Evolutionary conservation across 2,888 invertebrate species (phyloP).

Genomic region (Rhodophaea formosa): DNA sequence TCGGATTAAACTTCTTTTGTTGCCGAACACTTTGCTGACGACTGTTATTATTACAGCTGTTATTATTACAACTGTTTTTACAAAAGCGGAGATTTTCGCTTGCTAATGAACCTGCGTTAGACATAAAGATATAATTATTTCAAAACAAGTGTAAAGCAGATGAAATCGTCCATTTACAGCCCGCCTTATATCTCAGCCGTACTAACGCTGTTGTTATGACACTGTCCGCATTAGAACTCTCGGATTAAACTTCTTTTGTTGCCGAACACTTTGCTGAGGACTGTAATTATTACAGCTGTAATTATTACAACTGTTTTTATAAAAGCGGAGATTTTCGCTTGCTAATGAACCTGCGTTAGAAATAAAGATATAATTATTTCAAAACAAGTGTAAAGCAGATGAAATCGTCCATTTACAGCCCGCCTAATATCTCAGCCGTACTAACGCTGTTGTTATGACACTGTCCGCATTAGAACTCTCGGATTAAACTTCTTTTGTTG

Average conservation of each 20-base stretch:
- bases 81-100: too few relatives aligned
- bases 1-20: slow-evolving; percentile 41
- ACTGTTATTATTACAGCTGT: too few relatives aligned
- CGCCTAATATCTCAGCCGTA: background rate
- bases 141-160: too few relatives aligned
- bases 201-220: slow-evolving; percentile 6
- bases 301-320: background rate
- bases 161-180: background rate
- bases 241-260: slow-evolving; percentile 41
- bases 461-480: slow-evolving; percentile 27
- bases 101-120: too few relatives aligned
- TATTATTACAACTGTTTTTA: too few relatives aligned
- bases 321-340: too few relatives aligned
- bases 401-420: background rate
- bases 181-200: background rate
- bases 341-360: background rate
- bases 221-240: slow-evolving; percentile 26
- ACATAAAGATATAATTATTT: too few relatives aligned
- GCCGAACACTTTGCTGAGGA: slow-evolving; percentile 30
- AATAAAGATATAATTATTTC: too few relatives aligned
- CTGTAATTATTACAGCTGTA: slow-evolving; percentile 3
- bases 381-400: too few relatives aligned
- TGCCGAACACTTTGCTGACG: too few relatives aligned
- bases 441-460: slow-evolving; percentile 8
- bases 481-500: slow-evolving; percentile 41